Conservation (phyloP, 2,113 vertebrate species). For the Lepidothrix coronata region DNA sequence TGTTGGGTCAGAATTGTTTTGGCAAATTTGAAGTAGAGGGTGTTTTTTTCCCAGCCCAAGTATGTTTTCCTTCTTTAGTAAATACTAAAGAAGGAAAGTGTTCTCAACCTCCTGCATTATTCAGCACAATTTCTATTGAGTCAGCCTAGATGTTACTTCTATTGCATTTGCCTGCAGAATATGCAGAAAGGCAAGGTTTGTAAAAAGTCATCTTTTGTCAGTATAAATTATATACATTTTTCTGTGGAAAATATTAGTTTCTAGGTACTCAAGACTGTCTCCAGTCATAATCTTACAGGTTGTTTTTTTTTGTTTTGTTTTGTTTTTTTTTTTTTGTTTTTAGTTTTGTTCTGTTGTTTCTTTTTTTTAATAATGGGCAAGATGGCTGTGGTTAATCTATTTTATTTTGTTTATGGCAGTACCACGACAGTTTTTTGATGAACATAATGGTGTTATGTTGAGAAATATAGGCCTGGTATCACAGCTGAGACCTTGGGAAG, state of each 20-base stretch:
- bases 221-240: background rate
- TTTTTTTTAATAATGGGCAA: no score
- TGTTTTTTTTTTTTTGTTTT: no score
- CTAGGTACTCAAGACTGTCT: background rate
- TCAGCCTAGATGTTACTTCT: background rate
- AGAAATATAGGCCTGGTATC: background rate
- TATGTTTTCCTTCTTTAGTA: background rate
- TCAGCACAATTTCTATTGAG: background rate
- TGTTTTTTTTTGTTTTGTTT: no score
- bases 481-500: background rate
- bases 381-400: background rate
- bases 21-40: background rate
- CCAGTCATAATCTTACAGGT: background rate
- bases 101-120: background rate
- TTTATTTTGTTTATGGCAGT: background rate
- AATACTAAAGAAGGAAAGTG: background rate
- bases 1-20: background rate
- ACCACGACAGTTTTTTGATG: background rate
- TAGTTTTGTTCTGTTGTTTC: no score
- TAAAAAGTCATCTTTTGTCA: background rate
- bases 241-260: background rate
- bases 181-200: background rate
- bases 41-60: background rate
- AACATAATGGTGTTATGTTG: background rate
- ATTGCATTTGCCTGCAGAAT: background rate